Evolutionary conservation across 2,797 vertebrate species (phyloP).

Genomic region (Rhinoraja longicauda): DNA sequence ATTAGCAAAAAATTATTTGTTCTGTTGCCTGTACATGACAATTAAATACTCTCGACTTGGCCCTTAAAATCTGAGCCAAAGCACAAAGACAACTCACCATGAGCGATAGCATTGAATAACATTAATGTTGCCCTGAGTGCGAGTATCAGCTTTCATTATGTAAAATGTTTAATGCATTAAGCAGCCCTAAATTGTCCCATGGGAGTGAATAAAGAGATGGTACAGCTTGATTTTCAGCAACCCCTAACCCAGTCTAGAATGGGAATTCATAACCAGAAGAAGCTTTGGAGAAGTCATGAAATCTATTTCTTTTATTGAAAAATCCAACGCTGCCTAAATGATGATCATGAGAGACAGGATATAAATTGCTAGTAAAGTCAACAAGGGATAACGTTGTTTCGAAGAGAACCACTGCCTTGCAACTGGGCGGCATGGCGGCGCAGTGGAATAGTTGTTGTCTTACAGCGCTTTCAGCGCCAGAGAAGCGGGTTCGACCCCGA

Average conservation of each 20-base stretch:
- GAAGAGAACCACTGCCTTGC: background rate
- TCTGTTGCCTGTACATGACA: too few relatives aligned
- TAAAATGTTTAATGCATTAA: background rate
- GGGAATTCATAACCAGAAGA: background rate
- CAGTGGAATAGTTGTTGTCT: too few relatives aligned
- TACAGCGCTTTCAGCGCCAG: too few relatives aligned
- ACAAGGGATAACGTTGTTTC: background rate
- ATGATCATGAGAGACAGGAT: background rate
- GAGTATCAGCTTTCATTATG: background rate
- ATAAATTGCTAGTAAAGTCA: background rate
- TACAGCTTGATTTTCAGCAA: too few relatives aligned
- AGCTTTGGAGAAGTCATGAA: background rate
- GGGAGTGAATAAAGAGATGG: background rate
- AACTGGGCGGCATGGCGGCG: background rate
- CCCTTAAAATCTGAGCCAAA: too few relatives aligned
- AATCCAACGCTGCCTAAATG: background rate
- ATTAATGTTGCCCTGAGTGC: background rate
- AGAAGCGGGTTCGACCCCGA: too few relatives aligned
- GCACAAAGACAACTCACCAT: background rate
- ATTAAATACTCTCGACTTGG: too few relatives aligned
- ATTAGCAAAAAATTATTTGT: too few relatives aligned
- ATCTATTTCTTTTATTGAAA: background rate
- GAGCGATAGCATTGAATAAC: background rate
- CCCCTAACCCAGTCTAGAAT: background rate
- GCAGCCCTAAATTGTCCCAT: background rate